Conservation (phyloP, 2,797 vertebrate genomes). For the Lophius americanus region DNA sequence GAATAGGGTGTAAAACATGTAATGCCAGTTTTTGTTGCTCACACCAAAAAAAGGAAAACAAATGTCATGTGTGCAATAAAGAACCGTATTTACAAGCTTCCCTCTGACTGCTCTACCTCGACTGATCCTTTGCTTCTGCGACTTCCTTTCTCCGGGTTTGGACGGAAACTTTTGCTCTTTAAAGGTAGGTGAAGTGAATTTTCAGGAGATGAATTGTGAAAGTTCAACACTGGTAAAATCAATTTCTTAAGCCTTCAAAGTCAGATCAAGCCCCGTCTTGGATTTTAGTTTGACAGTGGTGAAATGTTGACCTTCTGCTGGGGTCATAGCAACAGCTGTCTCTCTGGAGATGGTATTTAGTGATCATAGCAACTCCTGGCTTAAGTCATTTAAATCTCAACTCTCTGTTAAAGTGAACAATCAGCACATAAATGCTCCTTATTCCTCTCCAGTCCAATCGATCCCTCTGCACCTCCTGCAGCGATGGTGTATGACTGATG, state of each 20-base stretch:
- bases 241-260: slow-evolving; percentile 25
- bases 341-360: slow-evolving; percentile 37
- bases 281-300: slow-evolving; percentile 30
- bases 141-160: slow-evolving; percentile 49
- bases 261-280: slow-evolving; percentile 35
- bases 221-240: slow-evolving; percentile 35
- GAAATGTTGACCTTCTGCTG: slow-evolving; percentile 33
- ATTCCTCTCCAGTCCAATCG: slow-evolving; percentile 1
- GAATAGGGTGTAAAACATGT: slow-evolving; percentile 72
- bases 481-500: neutral
- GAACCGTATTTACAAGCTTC: slow-evolving; percentile 77
- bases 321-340: slow-evolving; percentile 21
- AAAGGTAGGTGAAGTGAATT: slow-evolving; percentile 64
- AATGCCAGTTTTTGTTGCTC: slow-evolving; percentile 78
- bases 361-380: slow-evolving; percentile 21
- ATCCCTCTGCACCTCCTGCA: neutral
- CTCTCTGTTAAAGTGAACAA: slow-evolving; percentile 7
- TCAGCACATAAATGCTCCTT: slow-evolving; percentile 3
- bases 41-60: slow-evolving; percentile 69
- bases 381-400: slow-evolving; percentile 14
- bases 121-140: slow-evolving; percentile 60
- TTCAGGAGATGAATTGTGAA: slow-evolving; percentile 27
- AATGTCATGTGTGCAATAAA: slow-evolving; percentile 85
- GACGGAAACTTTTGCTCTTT: slow-evolving; percentile 23
- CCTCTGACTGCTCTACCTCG: slow-evolving; percentile 69